These are phyloP conservation scores for Nothura maculosa DNA, from an alignment of 2,797 vertebrate genomes.

Conservation along the genomic window DNA sequence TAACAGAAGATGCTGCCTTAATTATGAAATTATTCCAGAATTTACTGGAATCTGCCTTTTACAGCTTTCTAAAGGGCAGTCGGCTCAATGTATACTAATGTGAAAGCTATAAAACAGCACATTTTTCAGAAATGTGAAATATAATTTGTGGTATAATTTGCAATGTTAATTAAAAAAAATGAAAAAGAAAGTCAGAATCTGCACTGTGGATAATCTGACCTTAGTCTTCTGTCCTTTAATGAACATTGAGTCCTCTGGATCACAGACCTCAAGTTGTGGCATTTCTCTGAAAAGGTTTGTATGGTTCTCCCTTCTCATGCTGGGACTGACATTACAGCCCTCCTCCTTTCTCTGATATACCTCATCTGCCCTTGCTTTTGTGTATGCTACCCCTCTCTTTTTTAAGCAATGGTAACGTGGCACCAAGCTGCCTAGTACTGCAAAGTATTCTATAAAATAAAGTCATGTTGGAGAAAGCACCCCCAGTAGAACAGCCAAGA, in stretches of 20 bases:
- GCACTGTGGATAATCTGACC: neutral
- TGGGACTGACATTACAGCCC: neutral
- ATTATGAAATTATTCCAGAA: neutral
- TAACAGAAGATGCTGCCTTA: neutral
- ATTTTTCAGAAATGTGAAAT: neutral
- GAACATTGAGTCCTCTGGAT: neutral
- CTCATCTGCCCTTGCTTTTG: neutral
- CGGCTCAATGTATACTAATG: neutral
- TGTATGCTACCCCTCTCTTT: neutral
- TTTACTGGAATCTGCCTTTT: neutral
- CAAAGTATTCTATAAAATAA: slow-evolving; percentile 10
- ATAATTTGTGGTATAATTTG: neutral
- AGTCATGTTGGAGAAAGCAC: neutral
- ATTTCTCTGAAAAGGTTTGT: neutral
- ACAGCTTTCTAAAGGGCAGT: neutral
- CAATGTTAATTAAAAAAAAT: neutral
- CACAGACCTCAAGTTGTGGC: neutral
- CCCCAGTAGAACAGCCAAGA: slow-evolving; percentile 8
- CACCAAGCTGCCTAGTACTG: neutral
- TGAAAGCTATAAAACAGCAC: neutral
- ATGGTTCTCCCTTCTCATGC: neutral
- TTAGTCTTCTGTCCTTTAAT: neutral
- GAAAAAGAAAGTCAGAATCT: neutral
- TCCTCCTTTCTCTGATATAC: neutral
- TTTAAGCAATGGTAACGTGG: neutral